Evolutionary conservation across 2,113 vertebrate species (phyloP), one percentile per base, ranked within the genome.

Genomic region (Prolemur simus): DNA sequence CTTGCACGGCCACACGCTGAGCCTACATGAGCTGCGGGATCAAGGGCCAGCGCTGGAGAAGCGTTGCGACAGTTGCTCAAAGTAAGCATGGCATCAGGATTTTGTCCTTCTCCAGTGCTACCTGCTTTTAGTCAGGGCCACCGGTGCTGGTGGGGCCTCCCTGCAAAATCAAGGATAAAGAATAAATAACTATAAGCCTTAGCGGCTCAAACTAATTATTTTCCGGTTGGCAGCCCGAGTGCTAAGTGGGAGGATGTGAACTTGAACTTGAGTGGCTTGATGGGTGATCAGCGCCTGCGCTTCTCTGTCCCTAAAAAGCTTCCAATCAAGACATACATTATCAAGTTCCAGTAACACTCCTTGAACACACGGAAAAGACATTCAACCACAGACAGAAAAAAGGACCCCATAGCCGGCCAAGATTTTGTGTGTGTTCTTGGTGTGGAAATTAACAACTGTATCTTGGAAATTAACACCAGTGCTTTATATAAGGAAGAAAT

Each of bases 131-230:
- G 54, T 13, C 64, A 95, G 93, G 96, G 97, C 96, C 69, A 94
- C 86, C 84, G 92, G 83, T 73, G 37, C 68, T 58, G 86, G 42
- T 7, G 83, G 91, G 52, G 39, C 5, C 73, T 71, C 84, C 37
- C 84, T 96, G 89, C 96, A 97, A 97, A 97, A 91, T 52, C 88
- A 85, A 93, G 69, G 73, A 82, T 95, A 80, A 93, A 95, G 56
- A 94, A 96, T 42, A 96, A 97, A 97, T 90, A 54, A 52, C 91
- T 88, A 73, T 93, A 87, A 97, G 91, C 86, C 74, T 25, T 11
- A 92, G 37, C 3, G 80, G 81, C 97, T 93, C 39, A 78, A 97
- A 97, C 3, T 45, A 97, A 66, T 96, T 96, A 95, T 64, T 96
- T 98, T 96, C 64, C 7, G 23, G 37, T 96, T 91, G 82, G 42